These are phyloP conservation scores for Cryptotis parvus DNA, from an alignment of 2,113 vertebrate genomes.

Conservation along the genomic window DNA sequence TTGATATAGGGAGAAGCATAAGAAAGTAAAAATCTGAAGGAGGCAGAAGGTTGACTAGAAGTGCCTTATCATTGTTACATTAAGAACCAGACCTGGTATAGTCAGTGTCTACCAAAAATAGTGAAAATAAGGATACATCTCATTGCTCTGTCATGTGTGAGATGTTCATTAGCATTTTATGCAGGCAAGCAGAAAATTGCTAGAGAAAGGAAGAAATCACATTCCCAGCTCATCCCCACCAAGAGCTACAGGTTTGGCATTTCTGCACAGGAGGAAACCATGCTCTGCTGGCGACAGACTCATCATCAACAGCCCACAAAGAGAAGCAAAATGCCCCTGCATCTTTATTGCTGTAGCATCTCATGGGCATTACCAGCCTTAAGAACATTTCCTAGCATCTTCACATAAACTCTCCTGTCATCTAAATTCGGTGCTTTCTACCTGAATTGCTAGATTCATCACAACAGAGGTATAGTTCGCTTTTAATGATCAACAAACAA, in stretches of 20 bases:
- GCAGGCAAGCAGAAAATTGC: slow-evolving; percentile 75
- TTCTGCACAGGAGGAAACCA: slow-evolving; percentile 54
- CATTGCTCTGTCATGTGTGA: slow-evolving; percentile 64
- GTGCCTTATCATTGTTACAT: background rate
- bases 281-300: slow-evolving; percentile 44
- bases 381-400: background rate
- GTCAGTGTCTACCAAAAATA: slow-evolving; percentile 65
- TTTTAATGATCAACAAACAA: background rate
- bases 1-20: background rate
- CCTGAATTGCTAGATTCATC: background rate
- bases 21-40: background rate
- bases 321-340: slow-evolving; percentile 32
- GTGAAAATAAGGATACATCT: slow-evolving; percentile 30
- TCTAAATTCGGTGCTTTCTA: background rate
- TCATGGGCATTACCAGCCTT: background rate
- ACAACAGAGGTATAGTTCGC: background rate
- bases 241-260: slow-evolving; percentile 60
- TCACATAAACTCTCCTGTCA: slow-evolving; percentile 35
- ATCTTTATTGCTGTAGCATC: background rate
- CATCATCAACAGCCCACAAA: slow-evolving; percentile 17
- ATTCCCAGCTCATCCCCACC: slow-evolving; percentile 40
- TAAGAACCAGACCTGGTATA: slow-evolving; percentile 56
- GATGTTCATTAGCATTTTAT: slow-evolving; percentile 75
- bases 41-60: background rate
- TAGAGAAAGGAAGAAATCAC: slow-evolving; percentile 66